Conservation (phyloP, 2,113 vertebrate genomes). For the Mesitornis unicolor region DNA sequence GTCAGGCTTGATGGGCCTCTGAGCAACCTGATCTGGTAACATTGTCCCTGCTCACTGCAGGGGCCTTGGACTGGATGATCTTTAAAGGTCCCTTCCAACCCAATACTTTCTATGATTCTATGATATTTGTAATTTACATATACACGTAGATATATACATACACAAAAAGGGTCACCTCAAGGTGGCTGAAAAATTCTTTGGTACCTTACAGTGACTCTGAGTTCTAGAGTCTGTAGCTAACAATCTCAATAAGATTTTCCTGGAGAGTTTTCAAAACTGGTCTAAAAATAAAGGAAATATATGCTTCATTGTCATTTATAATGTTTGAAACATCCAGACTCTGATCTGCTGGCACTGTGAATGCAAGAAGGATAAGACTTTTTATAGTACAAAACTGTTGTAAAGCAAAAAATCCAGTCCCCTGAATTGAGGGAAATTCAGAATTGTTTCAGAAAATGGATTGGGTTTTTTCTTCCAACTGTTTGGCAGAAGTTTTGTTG, state of each 20-base stretch:
- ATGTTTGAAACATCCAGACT: not conserved
- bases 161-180: not conserved
- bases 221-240: not conserved
- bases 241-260: not conserved
- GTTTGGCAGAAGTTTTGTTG: not conserved
- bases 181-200: not conserved
- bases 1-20: too few relatives aligned
- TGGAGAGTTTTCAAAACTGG: not conserved
- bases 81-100: too few relatives aligned
- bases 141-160: rapidly evolving
- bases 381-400: not conserved
- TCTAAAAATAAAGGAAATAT: not conserved
- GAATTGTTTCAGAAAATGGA: not conserved
- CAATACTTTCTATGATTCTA: too few relatives aligned
- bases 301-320: not conserved
- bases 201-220: not conserved
- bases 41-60: too few relatives aligned
- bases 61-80: too few relatives aligned
- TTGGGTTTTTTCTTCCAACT: not conserved
- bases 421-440: not conserved
- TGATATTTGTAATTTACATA: not conserved
- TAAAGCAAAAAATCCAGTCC: not conserved
- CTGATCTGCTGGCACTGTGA: not conserved
- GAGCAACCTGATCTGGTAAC: too few relatives aligned
- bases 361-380: not conserved